Evolutionary conservation across 2,113 vertebrate species (phyloP).

Genomic region (Gavia stellata): DNA sequence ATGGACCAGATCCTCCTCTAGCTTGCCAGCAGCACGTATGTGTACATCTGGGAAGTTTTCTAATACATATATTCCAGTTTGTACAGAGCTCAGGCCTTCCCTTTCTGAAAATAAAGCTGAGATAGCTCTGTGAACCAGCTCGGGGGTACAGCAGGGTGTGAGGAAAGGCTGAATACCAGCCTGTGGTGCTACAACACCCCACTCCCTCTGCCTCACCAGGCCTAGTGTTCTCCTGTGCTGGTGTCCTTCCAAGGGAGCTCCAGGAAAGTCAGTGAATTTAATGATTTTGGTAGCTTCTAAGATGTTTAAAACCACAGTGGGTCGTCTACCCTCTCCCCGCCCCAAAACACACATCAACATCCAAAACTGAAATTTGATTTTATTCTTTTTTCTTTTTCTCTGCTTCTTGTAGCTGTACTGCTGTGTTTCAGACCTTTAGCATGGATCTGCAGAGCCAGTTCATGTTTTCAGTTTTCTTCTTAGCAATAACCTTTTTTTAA

Average conservation of each 20-base stretch:
- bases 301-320: not conserved
- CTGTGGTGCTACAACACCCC: not conserved
- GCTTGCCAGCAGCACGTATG: not conserved
- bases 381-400: not conserved
- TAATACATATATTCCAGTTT: not conserved
- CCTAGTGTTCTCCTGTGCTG: not conserved
- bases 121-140: not conserved
- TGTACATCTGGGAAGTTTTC: not conserved
- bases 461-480: not conserved
- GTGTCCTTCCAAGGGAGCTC: not conserved
- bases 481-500: not conserved
- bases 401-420: not conserved
- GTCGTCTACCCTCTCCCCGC: not conserved
- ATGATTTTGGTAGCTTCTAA: not conserved
- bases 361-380: not conserved
- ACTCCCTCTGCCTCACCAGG: not conserved
- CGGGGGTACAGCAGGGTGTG: not conserved
- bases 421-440: not conserved
- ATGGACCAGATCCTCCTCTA: not conserved
- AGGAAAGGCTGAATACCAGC: not conserved
- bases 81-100: not conserved
- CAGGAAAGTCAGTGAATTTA: not conserved
- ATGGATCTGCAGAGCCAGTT: not conserved
- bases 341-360: not conserved
- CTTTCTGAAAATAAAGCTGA: not conserved